These are phyloP conservation scores for Ondatra zibethicus DNA, from an alignment of 2,113 vertebrate genomes.

Conservation along the genomic window DNA sequence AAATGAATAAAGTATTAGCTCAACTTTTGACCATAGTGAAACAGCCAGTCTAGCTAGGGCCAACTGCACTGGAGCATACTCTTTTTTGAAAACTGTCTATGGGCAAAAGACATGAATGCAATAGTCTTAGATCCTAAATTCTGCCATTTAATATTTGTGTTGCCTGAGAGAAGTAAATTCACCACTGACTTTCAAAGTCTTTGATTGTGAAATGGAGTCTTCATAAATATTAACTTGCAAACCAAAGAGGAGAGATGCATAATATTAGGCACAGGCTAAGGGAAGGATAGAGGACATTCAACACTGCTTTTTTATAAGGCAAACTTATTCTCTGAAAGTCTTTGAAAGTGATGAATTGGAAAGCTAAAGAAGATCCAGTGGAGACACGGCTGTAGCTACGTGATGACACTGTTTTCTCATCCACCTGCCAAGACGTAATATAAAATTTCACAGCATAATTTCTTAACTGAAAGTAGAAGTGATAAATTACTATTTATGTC, in stretches of 20 bases:
- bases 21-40: neutral
- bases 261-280: neutral
- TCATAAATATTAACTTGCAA: neutral
- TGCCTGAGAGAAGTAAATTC: neutral
- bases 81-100: neutral
- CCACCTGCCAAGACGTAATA: neutral
- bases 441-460: slow-evolving; percentile 1
- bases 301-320: neutral
- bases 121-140: neutral
- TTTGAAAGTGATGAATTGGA: neutral
- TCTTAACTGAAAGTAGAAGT: neutral
- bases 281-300: neutral
- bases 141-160: neutral
- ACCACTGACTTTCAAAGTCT: neutral
- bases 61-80: too few species aligned
- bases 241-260: neutral
- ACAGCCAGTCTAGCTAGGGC: fast-evolving
- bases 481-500: neutral
- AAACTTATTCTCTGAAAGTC: neutral
- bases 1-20: neutral
- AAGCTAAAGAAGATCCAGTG: neutral
- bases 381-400: neutral
- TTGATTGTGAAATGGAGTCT: neutral
- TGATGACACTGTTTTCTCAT: neutral
- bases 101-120: neutral